Conservation (phyloP, 2,113 vertebrate species). For the Micronycteris hirsuta region DNA sequence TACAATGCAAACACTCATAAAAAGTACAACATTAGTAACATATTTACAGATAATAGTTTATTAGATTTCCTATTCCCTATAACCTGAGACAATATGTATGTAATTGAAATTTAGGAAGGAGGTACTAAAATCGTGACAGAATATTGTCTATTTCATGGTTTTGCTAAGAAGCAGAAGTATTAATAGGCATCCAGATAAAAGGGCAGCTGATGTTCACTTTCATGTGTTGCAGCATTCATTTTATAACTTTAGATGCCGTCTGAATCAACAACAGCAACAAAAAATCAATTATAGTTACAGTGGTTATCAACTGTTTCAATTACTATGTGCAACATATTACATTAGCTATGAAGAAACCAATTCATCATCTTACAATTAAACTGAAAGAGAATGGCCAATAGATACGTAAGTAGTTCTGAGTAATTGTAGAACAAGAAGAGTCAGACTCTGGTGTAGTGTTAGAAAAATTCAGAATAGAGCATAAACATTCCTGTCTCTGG, state of each 20-base stretch:
- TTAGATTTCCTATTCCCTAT: neutral
- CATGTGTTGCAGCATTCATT: neutral
- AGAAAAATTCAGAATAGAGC: neutral
- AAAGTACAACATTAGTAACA: neutral
- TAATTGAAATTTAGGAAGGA: neutral
- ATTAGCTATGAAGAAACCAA: neutral
- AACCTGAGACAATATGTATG: neutral
- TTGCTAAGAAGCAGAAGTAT: neutral
- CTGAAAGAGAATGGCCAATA: neutral
- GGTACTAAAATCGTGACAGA: neutral
- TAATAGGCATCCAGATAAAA: neutral
- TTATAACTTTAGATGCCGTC: neutral
- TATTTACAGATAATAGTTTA: neutral
- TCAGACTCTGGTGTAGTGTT: neutral
- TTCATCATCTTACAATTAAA: neutral
- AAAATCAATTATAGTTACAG: neutral
- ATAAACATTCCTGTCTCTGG: neutral
- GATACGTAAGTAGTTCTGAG: neutral
- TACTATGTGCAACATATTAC: neutral
- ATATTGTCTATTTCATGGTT: neutral
- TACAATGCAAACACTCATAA: neutral
- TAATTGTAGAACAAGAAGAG: neutral
- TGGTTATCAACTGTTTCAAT: neutral
- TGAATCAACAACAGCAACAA: neutral
- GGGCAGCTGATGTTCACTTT: neutral